Percentiles rank a stretch among this genome's conserved stretches.
These are phyloP conservation scores for Metacarcinus magister DNA, from an alignment of 2,888 invertebrate genomes.

Conservation along the genomic window DNA sequence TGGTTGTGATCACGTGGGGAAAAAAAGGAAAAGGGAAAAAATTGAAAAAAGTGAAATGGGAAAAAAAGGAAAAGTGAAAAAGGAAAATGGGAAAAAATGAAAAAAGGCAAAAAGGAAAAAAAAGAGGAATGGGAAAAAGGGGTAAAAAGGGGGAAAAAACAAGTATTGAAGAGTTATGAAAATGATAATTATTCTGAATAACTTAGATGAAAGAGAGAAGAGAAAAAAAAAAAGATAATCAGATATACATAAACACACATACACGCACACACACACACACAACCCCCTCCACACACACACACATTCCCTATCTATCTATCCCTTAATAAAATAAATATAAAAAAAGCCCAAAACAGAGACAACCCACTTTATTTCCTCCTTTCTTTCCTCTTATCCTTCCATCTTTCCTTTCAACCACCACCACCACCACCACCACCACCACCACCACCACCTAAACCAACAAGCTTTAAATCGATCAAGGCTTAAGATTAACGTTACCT, in stretches of 20 bases:
- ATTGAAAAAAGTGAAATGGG: too few species aligned
- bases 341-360: too few species aligned
- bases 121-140: not conserved
- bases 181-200: not conserved
- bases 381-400: not conserved
- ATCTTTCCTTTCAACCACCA: not conserved
- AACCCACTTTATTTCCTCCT: not conserved
- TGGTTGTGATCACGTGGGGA: too few species aligned
- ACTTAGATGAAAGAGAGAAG: not conserved
- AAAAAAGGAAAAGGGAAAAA: too few species aligned
- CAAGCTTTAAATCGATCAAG: not conserved
- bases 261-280: too few species aligned
- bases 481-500: not conserved
- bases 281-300: too few species aligned
- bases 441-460: not conserved
- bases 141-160: too few species aligned
- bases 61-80: too few species aligned
- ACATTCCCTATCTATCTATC: not conserved
- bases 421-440: not conserved
- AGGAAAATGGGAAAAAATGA: too few species aligned
- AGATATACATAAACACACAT: too few species aligned
- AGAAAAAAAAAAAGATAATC: too few species aligned
- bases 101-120: not conserved
- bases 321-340: not conserved
- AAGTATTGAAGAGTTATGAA: not conserved